Conservation (phyloP, 2,888 invertebrate genomes). For the Brachyptera putata region DNA sequence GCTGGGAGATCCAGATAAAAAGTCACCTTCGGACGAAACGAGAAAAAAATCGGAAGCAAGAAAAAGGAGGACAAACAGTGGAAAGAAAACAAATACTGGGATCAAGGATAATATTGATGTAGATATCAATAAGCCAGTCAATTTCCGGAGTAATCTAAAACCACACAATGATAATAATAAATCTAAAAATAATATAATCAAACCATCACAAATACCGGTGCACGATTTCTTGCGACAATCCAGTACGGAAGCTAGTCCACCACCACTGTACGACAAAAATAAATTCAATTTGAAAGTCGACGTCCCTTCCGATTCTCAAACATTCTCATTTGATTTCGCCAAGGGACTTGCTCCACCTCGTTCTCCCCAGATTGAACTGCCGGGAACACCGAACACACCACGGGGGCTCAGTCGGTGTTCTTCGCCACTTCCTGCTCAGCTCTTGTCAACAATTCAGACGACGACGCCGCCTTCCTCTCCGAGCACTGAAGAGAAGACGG, state of each 20-base stretch:
- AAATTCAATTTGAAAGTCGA: not conserved
- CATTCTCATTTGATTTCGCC: conserved; percentile 14
- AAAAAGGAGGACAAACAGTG: conserved; percentile 25
- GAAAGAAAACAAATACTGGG: not conserved
- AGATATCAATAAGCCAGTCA: not conserved
- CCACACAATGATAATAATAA: not conserved
- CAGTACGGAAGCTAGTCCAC: not conserved
- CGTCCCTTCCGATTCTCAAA: not conserved
- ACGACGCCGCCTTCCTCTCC: conserved; percentile 14
- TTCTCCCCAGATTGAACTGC: conserved; percentile 11
- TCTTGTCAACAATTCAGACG: not conserved
- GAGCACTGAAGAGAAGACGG: not conserved
- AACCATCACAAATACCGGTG: conserved; percentile 10
- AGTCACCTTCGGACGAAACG: not conserved
- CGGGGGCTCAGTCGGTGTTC: conserved; percentile 8
- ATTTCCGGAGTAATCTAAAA: not conserved
- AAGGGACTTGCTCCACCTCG: conserved; percentile 5
- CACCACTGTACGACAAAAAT: not conserved
- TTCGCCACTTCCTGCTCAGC: conserved; percentile 5
- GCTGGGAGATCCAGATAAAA: conserved; percentile 37
- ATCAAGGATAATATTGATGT: not conserved
- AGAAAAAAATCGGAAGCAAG: not conserved
- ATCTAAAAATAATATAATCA: not conserved
- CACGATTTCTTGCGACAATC: conserved; percentile 9
- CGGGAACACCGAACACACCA: conserved; percentile 9